Evolutionary conservation across 2,888 invertebrate species (phyloP), one percentile per base, ranked within the genome.

Genomic region (Drosophila quinaria): DNA sequence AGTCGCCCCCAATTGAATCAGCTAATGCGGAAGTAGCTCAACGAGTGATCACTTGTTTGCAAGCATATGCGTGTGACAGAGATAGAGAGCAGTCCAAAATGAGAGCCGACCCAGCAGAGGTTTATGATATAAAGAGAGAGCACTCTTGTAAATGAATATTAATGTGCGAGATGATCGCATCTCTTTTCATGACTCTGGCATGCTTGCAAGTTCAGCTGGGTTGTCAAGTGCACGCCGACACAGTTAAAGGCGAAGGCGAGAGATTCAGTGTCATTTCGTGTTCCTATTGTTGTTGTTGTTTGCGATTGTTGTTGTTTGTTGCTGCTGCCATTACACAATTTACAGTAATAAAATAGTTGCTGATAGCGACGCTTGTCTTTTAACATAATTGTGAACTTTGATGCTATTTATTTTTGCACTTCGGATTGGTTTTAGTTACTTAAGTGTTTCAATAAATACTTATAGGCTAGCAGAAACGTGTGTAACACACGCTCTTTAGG

Each of bases 401-500:
- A 73, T 80, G 78, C 65, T 73, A 81, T 62, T 87, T 83, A 66
- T 80, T 70, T 76, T 73, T 78, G 73, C 78, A 79, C 74, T 81
- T 81, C 65, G 70, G 62, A 70, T 72, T 71, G 78, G 76, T 86
- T 86, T 66, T 68, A 75, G 79, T 76, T 76, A 76, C 77, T 79
- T 67, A 75, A 87, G 71, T 80, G 70, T 71, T 78, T 69, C 76
- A 89, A 84, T 85, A 85, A 89, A 85, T 85, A 85, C 88, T 89
- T 85, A 89, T 68, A 52, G 73, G 67, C 88, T 85, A 89, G 72
- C 47, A 59, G 63, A 85, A 49, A 66, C 84, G 76, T 81, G 79
- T 84, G 84, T 76, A 71, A 44, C 84, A 84, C 84, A 89, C 77
- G 65, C 29, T 66, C 62, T 84, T 85, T 89, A 84, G 89, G 78